These are phyloP conservation scores for Myotis myotis DNA, from an alignment of 2,797 vertebrate species.

Conservation along the genomic window DNA sequence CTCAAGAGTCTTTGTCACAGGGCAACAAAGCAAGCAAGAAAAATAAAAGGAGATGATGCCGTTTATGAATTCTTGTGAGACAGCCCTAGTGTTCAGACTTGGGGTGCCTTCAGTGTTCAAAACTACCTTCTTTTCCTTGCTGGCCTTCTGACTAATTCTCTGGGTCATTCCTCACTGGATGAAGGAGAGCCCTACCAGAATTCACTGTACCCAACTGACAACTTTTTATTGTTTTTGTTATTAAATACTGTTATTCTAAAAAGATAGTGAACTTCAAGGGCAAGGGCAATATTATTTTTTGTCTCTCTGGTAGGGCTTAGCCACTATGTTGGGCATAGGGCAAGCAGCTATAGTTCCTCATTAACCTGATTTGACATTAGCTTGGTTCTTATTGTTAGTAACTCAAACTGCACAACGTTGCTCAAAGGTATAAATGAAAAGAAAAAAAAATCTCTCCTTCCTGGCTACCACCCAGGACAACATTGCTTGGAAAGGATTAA, in stretches of 20 bases:
- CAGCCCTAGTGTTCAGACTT: not conserved
- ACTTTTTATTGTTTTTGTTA: not conserved
- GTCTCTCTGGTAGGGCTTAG: not conserved
- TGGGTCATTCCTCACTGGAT: not conserved
- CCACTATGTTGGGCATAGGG: not conserved
- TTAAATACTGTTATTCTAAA: not conserved
- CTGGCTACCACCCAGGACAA: slow-evolving; percentile 39
- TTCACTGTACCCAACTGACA: not conserved
- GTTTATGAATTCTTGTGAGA: not conserved
- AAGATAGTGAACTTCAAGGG: slow-evolving; percentile 34
- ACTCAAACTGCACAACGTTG: not conserved
- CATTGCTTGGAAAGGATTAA: slow-evolving; percentile 44
- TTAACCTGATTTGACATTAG: slow-evolving; percentile 8
- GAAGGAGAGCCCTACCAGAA: not conserved
- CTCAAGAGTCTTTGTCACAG: not conserved
- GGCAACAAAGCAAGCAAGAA: not conserved
- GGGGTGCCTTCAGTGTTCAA: not conserved
- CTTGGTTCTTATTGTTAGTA: slow-evolving; percentile 31
- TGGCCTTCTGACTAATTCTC: not conserved
- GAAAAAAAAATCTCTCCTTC: not conserved
- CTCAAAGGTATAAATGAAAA: slow-evolving; percentile 27
- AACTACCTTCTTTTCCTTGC: not conserved
- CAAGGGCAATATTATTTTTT: slow-evolving; percentile 22
- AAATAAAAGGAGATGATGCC: not conserved
- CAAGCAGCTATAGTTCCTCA: not conserved